Conservation (phyloP, 2,888 invertebrate genomes). For the Acanthococcus lagerstroemiae region DNA sequence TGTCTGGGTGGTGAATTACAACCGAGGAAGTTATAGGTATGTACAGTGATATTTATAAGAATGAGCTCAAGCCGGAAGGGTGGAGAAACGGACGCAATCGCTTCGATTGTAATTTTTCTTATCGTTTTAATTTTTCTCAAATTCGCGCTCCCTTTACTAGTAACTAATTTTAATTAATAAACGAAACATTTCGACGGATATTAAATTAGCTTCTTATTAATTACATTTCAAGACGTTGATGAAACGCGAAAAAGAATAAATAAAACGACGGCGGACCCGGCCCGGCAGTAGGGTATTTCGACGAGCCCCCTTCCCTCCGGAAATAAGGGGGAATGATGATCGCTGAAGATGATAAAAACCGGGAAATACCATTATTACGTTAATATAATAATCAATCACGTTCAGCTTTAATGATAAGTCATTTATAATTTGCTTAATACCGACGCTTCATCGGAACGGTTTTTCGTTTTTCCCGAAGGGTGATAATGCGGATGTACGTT, state of each 20-base stretch:
- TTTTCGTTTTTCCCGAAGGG: conserved; percentile 10
- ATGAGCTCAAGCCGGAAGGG: no score
- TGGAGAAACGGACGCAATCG: no score
- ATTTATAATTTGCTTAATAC: conserved; percentile 27
- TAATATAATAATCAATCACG: conserved; percentile 28
- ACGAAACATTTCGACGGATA: conserved; percentile 26
- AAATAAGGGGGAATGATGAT: conserved; percentile 24
- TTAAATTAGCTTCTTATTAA: conserved; percentile 26
- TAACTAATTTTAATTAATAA: conserved; percentile 18
- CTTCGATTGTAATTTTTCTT: no score
- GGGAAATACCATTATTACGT: conserved; percentile 27
- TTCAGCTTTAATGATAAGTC: conserved; percentile 29
- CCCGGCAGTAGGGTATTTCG: neutral
- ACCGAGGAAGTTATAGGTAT: no score
- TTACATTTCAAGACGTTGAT: conserved; percentile 26
- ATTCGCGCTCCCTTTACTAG: no score
- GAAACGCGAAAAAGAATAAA: conserved; percentile 7
- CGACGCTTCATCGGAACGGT: conserved; percentile 15
- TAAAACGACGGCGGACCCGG: conserved; percentile 4
- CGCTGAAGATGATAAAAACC: conserved; percentile 25
- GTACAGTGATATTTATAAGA: no score
- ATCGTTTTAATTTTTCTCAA: no score
- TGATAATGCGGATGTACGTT: no score
- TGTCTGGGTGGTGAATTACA: no score
- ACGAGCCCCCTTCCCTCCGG: neutral